These are phyloP conservation scores for Elmis aenea DNA, from an alignment of 2,888 invertebrate species.

Conservation along the genomic window DNA sequence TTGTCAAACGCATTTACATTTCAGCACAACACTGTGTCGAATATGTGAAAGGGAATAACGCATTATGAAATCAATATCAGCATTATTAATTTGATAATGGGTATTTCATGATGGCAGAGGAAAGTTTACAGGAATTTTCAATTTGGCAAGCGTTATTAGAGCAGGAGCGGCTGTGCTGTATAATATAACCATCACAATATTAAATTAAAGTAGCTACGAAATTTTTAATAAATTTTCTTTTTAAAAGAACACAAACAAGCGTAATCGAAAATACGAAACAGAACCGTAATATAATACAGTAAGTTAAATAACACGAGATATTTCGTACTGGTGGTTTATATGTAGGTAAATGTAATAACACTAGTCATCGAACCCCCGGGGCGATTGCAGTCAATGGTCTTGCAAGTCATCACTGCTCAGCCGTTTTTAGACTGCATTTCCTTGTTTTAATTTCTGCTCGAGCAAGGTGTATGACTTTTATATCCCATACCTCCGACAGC, in stretches of 20 bases:
- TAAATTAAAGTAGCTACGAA: constrained; percentile 15
- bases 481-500: no score
- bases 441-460: constrained; percentile 17
- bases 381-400: constrained; percentile 7
- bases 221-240: constrained; percentile 18
- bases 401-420: constrained; percentile 21
- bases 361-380: no score
- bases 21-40: no score
- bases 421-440: constrained; percentile 12
- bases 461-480: constrained; percentile 16
- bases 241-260: no score
- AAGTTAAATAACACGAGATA: no score
- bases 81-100: constrained; percentile 42
- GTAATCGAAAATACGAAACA: no score
- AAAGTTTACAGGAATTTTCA: constrained; percentile 41
- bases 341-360: no score
- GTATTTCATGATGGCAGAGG: constrained; percentile 37
- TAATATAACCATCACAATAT: constrained; percentile 28
- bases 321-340: no score
- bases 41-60: constrained; percentile 17
- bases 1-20: no score
- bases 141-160: constrained; percentile 34
- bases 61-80: constrained; percentile 30
- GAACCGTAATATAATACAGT: no score
- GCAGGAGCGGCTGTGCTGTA: constrained; percentile 33